Percentiles rank a stretch among this genome's conserved stretches.
Evolutionary conservation across 1,140 invertebrate genomes (phyloP).

Genomic region (Scaptomyza hsui): DNA sequence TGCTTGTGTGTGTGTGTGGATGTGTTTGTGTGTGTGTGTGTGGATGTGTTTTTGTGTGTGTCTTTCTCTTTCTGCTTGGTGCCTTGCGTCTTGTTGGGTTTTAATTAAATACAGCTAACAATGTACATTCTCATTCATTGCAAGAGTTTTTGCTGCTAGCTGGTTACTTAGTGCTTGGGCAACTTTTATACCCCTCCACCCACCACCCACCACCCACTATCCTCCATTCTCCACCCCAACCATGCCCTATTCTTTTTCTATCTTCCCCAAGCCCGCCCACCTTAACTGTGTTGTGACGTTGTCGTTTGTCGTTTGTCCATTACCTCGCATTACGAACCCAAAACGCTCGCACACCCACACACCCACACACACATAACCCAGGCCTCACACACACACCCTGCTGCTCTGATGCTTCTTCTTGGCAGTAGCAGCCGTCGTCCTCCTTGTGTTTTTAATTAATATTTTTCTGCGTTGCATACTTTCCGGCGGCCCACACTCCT

Average conservation of each 20-base stretch:
- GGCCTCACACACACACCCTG: not conserved
- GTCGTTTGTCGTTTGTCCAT: conserved; percentile 36
- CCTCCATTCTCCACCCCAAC: not conserved
- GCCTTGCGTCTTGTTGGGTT: conserved; percentile 26
- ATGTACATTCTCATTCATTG: conserved; percentile 72
- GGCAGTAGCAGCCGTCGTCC: not conserved
- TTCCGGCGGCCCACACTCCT: not conserved
- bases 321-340: conserved; percentile 25
- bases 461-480: conserved; percentile 61
- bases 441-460: conserved; percentile 67
- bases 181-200: conserved; percentile 18
- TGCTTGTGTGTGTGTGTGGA: not conserved
- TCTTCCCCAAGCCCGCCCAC: too few species aligned
- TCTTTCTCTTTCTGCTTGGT: conserved; percentile 8
- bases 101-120: conserved; percentile 72
- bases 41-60: conserved; percentile 17
- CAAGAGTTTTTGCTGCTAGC: conserved; percentile 59
- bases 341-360: conserved; percentile 4
- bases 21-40: conserved; percentile 1
- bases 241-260: not conserved
- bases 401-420: conserved; percentile 9
- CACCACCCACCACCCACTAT: too few species aligned
- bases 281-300: conserved; percentile 5
- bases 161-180: conserved; percentile 59
- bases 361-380: conserved; percentile 3